These are phyloP conservation scores for Cheilosia vernalis DNA, from an alignment of 2,888 invertebrate genomes.

Conservation along the genomic window DNA sequence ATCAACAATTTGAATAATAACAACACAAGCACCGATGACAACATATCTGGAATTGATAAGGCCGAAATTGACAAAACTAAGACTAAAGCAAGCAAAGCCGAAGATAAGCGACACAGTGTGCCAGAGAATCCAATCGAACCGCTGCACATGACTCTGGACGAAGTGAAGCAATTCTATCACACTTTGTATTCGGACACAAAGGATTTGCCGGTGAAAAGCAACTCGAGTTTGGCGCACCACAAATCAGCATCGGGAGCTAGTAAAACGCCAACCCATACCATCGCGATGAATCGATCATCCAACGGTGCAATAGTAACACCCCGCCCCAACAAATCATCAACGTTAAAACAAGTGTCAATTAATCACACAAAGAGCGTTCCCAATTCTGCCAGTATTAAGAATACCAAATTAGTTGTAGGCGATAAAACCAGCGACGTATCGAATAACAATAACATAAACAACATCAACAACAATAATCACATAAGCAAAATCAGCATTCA, in stretches of 20 bases:
- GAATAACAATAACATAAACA: constrained; percentile 77
- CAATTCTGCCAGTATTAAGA: constrained; percentile 71
- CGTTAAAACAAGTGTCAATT: constrained; percentile 68
- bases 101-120: constrained; percentile 88
- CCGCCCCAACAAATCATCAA: constrained; percentile 64
- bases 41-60: constrained; percentile 76
- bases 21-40: constrained; percentile 77
- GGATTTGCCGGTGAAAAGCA: constrained; percentile 64
- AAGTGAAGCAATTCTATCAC: constrained; percentile 92
- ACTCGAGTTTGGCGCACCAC: constrained; percentile 55
- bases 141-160: constrained; percentile 92
- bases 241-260: constrained; percentile 49
- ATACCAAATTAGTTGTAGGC: constrained; percentile 72
- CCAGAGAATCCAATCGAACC: constrained; percentile 88
- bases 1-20: constrained; percentile 77
- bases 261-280: constrained; percentile 67
- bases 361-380: constrained; percentile 68
- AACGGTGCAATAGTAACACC: constrained; percentile 68
- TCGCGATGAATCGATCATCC: constrained; percentile 63
- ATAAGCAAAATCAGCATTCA: constrained; percentile 78
- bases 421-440: constrained; percentile 75
- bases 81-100: constrained; percentile 76
- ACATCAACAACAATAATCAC: constrained; percentile 76
- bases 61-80: constrained; percentile 66
- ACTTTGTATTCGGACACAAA: constrained; percentile 87